These are phyloP conservation scores for Rhineura floridana DNA, from an alignment of 2,113 vertebrate genomes.

Conservation along the genomic window DNA sequence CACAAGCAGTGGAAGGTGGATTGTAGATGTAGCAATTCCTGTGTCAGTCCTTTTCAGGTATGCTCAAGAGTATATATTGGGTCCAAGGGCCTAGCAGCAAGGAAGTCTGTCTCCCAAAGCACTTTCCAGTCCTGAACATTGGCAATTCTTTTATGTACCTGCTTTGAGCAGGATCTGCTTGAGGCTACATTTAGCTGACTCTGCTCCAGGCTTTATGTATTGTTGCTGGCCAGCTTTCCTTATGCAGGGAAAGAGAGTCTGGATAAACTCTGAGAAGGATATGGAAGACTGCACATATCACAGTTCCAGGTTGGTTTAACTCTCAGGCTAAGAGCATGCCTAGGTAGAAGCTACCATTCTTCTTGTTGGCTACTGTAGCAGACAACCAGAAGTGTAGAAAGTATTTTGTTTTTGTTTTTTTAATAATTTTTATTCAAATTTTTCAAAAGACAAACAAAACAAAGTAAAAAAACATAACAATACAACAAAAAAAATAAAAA, in stretches of 20 bases:
- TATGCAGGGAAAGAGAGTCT: neutral
- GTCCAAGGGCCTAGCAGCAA: neutral
- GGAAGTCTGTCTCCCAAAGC: neutral
- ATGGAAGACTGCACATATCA: neutral
- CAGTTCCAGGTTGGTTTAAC: no score
- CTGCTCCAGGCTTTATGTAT: neutral
- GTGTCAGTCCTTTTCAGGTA: neutral
- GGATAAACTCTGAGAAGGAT: neutral
- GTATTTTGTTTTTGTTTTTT: no score
- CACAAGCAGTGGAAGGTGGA: neutral
- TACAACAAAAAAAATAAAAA: no score
- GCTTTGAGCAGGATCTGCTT: neutral
- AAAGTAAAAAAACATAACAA: no score
- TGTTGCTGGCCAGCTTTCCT: neutral
- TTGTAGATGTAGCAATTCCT: neutral
- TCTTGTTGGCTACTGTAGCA: neutral
- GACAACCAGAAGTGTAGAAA: neutral
- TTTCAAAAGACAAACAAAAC: no score
- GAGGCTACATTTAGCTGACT: neutral
- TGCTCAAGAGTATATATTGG: neutral
- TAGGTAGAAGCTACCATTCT: neutral
- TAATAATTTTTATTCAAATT: no score
- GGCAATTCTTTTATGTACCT: neutral
- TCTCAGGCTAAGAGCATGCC: neutral
- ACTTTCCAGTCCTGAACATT: neutral